A percentile compares a stretch with the other conserved stretches of the same genome.
phyloP scores from a whole-genome alignment of 2,888 invertebrate species.

The Ochlodes sylvanus region DNA sequence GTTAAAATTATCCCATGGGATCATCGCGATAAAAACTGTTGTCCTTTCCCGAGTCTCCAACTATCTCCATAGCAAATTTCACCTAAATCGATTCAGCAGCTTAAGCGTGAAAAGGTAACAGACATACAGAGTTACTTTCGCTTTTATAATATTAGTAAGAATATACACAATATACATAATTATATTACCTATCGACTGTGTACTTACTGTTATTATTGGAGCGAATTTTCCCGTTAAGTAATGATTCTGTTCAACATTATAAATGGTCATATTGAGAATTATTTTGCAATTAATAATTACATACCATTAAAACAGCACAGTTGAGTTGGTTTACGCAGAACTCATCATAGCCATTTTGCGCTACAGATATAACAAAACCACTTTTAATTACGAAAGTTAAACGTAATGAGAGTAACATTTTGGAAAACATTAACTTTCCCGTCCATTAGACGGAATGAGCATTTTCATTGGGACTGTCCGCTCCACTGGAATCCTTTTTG shows the following conservation, averaged over 20 bases:
- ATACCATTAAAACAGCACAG: slow-evolving; percentile 14
- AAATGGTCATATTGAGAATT: neutral
- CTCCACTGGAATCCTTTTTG: slow-evolving; percentile 48
- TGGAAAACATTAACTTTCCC: slow-evolving; percentile 48
- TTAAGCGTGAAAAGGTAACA: too few relatives aligned
- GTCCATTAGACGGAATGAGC: slow-evolving; percentile 53
- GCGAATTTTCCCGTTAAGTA: neutral
- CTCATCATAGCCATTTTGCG: slow-evolving; percentile 20
- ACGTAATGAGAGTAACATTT: slow-evolving; percentile 44
- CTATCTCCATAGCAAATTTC: too few relatives aligned
- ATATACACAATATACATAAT: too few relatives aligned
- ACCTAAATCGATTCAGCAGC: too few relatives aligned
- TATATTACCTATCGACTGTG: too few relatives aligned
- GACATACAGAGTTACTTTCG: too few relatives aligned
- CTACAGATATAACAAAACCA: slow-evolving; percentile 37
- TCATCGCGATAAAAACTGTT: too few relatives aligned
- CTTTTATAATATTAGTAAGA: too few relatives aligned
- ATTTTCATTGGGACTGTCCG: slow-evolving; percentile 48
- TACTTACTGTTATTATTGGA: too few relatives aligned
- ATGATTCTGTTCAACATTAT: neutral
- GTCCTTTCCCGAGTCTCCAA: too few relatives aligned
- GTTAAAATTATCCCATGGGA: too few relatives aligned
- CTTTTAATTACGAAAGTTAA: slow-evolving; percentile 46
- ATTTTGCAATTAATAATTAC: neutral
- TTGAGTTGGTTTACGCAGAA: slow-evolving; percentile 9